A percentile compares a stretch with the other conserved stretches of the same genome.
These are phyloP conservation scores for Chitala chitala DNA, from an alignment of 2,113 vertebrate species.

Conservation along the genomic window DNA sequence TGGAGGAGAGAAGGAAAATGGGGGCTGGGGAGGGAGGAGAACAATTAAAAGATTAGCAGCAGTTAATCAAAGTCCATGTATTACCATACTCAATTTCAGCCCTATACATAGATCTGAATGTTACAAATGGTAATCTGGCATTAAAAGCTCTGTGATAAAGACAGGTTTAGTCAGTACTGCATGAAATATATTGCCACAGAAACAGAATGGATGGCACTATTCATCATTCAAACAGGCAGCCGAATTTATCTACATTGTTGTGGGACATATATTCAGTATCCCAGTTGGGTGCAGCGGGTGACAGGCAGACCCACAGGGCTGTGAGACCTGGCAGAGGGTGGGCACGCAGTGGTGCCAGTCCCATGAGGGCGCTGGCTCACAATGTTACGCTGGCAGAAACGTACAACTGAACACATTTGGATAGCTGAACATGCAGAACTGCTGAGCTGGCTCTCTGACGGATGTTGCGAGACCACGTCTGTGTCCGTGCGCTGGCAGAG, in stretches of 20 bases:
- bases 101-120: background rate
- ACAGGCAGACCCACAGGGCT: background rate
- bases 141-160: background rate
- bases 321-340: background rate
- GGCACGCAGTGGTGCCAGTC: too few species aligned
- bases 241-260: background rate
- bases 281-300: background rate
- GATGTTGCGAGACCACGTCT: conserved; percentile 22
- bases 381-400: background rate
- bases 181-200: background rate
- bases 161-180: background rate
- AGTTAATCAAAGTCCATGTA: background rate
- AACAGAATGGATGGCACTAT: background rate
- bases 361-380: background rate
- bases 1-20: background rate
- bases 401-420: background rate
- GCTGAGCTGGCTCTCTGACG: conserved; percentile 2
- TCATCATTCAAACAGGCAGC: background rate
- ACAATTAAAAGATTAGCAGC: conserved; percentile 9
- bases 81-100: background rate
- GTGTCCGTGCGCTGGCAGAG: conserved; percentile 28
- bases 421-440: background rate
- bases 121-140: background rate
- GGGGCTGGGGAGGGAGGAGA: background rate
- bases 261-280: background rate